These are phyloP conservation scores for Odontamblyopus rebecca DNA, from an alignment of 2,797 vertebrate species.

Conservation along the genomic window DNA sequence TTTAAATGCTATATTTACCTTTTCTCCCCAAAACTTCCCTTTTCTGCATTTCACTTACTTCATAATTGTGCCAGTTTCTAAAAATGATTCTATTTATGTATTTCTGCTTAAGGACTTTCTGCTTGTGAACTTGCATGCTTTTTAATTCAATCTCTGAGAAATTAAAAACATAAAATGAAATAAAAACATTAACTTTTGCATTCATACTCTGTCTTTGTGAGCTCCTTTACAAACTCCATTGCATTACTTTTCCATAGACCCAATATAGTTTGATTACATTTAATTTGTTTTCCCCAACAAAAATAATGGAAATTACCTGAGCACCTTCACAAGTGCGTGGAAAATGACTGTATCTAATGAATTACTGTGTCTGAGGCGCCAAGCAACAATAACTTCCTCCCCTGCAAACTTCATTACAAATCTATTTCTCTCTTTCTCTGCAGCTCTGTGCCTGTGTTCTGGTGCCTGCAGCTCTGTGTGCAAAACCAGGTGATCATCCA, in stretches of 20 bases:
- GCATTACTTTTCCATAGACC: constrained; percentile 17
- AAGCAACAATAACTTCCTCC: constrained; percentile 31
- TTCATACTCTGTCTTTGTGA: constrained; percentile 6
- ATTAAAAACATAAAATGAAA: constrained; percentile 6
- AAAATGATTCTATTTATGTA: constrained; percentile 14
- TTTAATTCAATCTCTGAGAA: too few relatives aligned
- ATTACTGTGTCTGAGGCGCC: constrained; percentile 25
- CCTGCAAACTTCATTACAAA: constrained; percentile 47
- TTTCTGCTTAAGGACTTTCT: background rate
- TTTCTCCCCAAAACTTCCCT: background rate
- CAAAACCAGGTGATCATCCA: constrained; percentile 71
- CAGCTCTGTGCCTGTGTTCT: constrained; percentile 41
- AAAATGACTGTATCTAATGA: constrained; percentile 32
- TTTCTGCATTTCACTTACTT: background rate
- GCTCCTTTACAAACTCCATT: constrained; percentile 16
- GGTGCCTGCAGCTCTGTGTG: constrained; percentile 55
- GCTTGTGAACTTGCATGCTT: constrained; percentile 9
- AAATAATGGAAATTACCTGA: constrained; percentile 24
- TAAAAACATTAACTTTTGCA: constrained; percentile 42
- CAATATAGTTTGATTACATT: constrained; percentile 41
- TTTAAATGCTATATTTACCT: background rate
- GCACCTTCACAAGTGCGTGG: constrained; percentile 9
- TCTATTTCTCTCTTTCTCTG: constrained; percentile 41
- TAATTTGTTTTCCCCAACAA: constrained; percentile 6
- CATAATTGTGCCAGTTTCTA: background rate